Evolutionary conservation across 1,140 invertebrate species (phyloP).

Genomic region (Tachypleus tridentatus): DNA sequence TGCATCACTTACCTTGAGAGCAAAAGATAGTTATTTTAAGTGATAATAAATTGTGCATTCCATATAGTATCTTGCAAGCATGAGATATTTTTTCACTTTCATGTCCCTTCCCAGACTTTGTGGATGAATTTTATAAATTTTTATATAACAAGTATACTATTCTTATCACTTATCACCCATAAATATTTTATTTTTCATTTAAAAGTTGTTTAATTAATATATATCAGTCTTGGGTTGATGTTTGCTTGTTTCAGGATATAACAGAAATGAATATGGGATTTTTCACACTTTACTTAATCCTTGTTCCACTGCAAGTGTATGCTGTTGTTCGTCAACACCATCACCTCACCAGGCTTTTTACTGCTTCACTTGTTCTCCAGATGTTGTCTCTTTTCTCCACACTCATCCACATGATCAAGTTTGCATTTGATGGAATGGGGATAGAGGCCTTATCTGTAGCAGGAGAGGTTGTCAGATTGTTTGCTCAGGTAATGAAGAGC

Average conservation of each 20-base stretch:
- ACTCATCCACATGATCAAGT: constrained; percentile 76
- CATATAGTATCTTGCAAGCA: too few relatives aligned
- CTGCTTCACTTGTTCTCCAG: constrained; percentile 69
- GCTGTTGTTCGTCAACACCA: constrained; percentile 73
- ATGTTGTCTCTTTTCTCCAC: constrained; percentile 72
- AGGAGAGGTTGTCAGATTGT: constrained; percentile 82
- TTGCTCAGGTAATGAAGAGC: constrained; percentile 55
- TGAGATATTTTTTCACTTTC: too few relatives aligned
- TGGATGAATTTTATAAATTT: too few relatives aligned
- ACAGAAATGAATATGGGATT: constrained; percentile 84
- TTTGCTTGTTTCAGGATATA: constrained; percentile 50
- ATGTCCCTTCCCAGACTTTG: too few relatives aligned
- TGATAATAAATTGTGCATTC: too few relatives aligned
- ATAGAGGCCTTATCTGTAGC: constrained; percentile 62
- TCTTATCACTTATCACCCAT: too few relatives aligned
- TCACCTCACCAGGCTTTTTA: constrained; percentile 79
- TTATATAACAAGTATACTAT: too few relatives aligned
- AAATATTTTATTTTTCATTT: too few relatives aligned
- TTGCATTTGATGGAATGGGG: constrained; percentile 77
- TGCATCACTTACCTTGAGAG: too few relatives aligned
- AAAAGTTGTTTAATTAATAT: too few relatives aligned
- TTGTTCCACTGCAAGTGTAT: constrained; percentile 79
- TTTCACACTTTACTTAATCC: constrained; percentile 69
- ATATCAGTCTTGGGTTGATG: too few relatives aligned
- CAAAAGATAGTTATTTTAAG: too few relatives aligned